Percentiles rank a stretch among this genome's conserved stretches.
Evolutionary conservation across 2,113 vertebrate species (phyloP).

Genomic region (Probosciger aterrimus): DNA sequence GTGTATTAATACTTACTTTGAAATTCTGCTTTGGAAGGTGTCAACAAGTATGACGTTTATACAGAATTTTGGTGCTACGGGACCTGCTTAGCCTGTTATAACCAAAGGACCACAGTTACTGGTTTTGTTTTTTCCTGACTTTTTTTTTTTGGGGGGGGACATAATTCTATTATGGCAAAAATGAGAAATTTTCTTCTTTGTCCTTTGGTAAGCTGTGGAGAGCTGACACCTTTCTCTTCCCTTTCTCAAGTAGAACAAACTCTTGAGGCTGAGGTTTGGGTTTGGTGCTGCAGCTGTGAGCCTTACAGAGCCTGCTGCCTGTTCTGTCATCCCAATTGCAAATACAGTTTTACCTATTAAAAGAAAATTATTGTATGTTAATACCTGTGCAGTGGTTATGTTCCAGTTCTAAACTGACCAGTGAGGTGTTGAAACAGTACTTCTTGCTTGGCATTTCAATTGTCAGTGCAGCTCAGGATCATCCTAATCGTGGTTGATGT

Average conservation of each 20-base stretch:
- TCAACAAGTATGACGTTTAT: neutral
- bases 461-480: neutral
- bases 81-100: neutral
- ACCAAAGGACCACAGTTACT: neutral
- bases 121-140: neutral
- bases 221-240: neutral
- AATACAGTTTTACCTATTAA: neutral
- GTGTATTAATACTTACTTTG: neutral
- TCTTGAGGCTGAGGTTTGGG: neutral
- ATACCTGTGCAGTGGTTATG: neutral
- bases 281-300: neutral
- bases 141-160: rapidly evolving
- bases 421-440: neutral
- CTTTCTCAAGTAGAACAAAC: neutral
- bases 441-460: neutral
- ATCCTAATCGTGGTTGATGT: neutral
- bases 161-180: neutral
- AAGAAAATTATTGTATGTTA: neutral
- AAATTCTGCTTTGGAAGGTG: neutral
- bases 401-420: neutral
- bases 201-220: neutral
- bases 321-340: neutral
- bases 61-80: neutral
- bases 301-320: neutral
- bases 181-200: neutral